Base-by-base conservation (phyloP, 2,797 vertebrate species). In the Smutsia gigantea region DNA sequence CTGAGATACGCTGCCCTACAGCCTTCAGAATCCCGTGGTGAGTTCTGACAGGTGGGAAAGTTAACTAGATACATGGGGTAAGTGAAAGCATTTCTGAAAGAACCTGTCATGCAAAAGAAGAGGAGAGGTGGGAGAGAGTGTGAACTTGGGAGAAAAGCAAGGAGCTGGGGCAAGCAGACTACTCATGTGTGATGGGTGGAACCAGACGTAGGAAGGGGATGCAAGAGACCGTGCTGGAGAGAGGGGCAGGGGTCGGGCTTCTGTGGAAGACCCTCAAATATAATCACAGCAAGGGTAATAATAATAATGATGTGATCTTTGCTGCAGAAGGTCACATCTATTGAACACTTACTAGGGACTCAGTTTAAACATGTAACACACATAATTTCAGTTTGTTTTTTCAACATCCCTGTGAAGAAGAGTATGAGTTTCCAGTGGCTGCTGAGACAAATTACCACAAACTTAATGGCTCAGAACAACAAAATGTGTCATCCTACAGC, bases 161-260 rank as follows among this genome's bases (percentile, higher is more conserved):
- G 7, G 5, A 53, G 14, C 42, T 42, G 10, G 4, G 66, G 57
- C 4, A 18, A 8, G 42, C 7, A 29, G 23, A 42, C 34, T 14
- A 0, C 46, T 12, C 4, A 4, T 10, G 51, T 19, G 27, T 29
- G 14, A 10, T 4, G 46, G 10, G n/a, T 0, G 1, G 29, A 74
- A 11, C 17, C 34, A 42, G 39, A 46, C 10, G 46, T 46, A 39
- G 1, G 14, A 79, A 6, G 19, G 7, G 12, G 13, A 3, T 31
- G 10, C 17, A 25, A 19, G 34, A 77, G 74, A 8, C 21, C 3
- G 2, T 49, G 5, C 34, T 57, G 34, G 34, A 25, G 78, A 61
- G 61, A 29, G 27, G 63, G 29, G 46, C 17, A 8, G 3, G 34
- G 39, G 46, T 42, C 21, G 29, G 87, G 39, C 7, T 46, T 37